Base-by-base conservation (phyloP, 2,797 vertebrate species). In the Arctocebus calabarensis region DNA sequence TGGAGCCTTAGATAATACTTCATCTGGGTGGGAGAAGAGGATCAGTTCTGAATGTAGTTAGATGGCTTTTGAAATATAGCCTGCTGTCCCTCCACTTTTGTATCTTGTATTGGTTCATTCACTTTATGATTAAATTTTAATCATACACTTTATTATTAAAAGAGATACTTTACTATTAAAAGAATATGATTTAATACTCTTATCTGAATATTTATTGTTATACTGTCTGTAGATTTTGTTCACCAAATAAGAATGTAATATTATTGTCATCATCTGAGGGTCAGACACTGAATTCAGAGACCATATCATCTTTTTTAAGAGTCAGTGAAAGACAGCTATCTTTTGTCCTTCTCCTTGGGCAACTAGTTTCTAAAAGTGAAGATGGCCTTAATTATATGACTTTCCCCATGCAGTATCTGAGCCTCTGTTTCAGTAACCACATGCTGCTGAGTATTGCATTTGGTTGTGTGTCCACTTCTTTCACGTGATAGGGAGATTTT, bases 301-400 rank as follows among this genome's bases (percentile, higher is more conserved):
- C 13, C 61, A 55, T 45, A 4, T 43, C 75, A 94, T 77, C 45
- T 29, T 62, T 66, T 61, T 43, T 64, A 66, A 57, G 64, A 59
- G 12, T 84, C 52, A 40, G 27, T 48, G 29, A 95, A 81, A 59
- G 84, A 43, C 52, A 61, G 3, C n/a, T 84, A 19, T 73, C 20
- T 34, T 55, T 90, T 84, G 40, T 78, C 37, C 29, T 25, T 86
- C 71, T 88, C 37, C 32, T 17, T 52, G 34, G 59, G 84, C 43
- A 19, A 73, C 64, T 87, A 52, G 27, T 87, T 74, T 84, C 57
- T 95, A 48, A 82, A 84, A 45, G 66, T 74, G 66, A 45, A 94
- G 57, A 29, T 70, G 64, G 9, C 78, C 64, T 59, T 19, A 64
- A 25, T 73, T 16, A 55, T 73, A 22, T 6, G 29, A 17, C 19